phyloP scores from a whole-genome alignment of 2,888 invertebrate species.

The Drosophila mercatorum region DNA sequence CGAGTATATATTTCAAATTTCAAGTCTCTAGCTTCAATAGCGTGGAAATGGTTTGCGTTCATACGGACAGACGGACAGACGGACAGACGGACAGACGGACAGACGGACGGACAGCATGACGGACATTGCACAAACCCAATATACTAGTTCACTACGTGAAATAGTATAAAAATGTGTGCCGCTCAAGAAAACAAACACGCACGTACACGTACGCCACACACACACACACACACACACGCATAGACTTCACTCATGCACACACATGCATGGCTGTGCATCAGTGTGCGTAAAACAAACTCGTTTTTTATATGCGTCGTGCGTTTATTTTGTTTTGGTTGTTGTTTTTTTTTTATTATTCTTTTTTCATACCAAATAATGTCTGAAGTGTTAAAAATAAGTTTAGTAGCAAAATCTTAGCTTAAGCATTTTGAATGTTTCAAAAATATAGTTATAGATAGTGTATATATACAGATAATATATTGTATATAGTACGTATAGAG shows the following conservation, averaged over 20 bases:
- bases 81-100: too few relatives aligned
- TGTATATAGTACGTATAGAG: not conserved
- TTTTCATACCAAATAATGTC: slow-evolving; percentile 41
- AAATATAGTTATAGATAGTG: not conserved
- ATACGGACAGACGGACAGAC: too few relatives aligned
- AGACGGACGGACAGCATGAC: too few relatives aligned
- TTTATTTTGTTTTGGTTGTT: slow-evolving; percentile 50
- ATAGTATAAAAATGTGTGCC: slow-evolving; percentile 29
- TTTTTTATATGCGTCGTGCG: slow-evolving; percentile 67
- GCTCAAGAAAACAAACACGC: slow-evolving; percentile 39
- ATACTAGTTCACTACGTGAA: too few relatives aligned
- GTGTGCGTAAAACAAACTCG: slow-evolving; percentile 43
- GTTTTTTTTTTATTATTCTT: slow-evolving; percentile 27
- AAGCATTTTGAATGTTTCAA: slow-evolving; percentile 30
- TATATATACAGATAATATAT: not conserved
- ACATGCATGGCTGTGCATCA: not conserved
- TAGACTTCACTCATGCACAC: not conserved
- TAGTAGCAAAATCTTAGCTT: slow-evolving; percentile 46
- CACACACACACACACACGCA: too few relatives aligned
- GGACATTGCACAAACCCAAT: too few relatives aligned
- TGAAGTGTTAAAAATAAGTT: slow-evolving; percentile 41
- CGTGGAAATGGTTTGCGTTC: too few relatives aligned
- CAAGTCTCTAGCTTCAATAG: too few relatives aligned
- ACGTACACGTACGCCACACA: not conserved
- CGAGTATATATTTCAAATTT: too few relatives aligned